Evolutionary conservation across 2,888 invertebrate species (phyloP).

Genomic region (Erebia ligea): DNA sequence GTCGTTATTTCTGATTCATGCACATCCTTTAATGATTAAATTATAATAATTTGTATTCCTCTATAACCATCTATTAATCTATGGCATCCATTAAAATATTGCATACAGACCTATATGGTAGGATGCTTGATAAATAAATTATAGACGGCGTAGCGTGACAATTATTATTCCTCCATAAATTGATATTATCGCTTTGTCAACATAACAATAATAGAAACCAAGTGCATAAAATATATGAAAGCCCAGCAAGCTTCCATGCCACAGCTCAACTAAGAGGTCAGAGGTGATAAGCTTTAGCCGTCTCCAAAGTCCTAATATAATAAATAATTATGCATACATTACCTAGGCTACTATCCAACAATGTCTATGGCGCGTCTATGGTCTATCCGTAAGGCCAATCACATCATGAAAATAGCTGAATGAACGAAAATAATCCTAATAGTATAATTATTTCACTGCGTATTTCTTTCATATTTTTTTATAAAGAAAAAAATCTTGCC

Average conservation of each 20-base stretch:
- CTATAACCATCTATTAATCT: constrained; percentile 11
- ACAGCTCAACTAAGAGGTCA: constrained; percentile 3
- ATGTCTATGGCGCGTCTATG: neutral
- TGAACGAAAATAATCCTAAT: too few relatives aligned
- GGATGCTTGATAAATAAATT: constrained; percentile 3
- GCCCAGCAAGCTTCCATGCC: neutral
- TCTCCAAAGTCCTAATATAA: constrained; percentile 9
- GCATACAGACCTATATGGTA: neutral
- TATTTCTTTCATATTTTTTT: too few relatives aligned
- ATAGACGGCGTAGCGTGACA: neutral
- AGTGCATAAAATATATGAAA: constrained; percentile 18
- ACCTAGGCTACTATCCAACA: neutral
- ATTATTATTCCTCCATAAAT: constrained; percentile 17
- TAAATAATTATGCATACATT: constrained; percentile 7
- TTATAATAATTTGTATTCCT: constrained; percentile 6
- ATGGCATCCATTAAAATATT: constrained; percentile 14
- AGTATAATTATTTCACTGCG: too few relatives aligned
- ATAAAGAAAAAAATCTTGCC: too few relatives aligned
- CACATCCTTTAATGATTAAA: too few relatives aligned
- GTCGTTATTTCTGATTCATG: neutral
- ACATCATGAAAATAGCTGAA: too few relatives aligned
- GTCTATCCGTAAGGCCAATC: neutral
- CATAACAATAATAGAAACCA: constrained; percentile 18
- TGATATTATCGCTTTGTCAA: constrained; percentile 19
- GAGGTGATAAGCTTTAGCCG: constrained; percentile 5